These are phyloP conservation scores for Empidonax alnorum DNA, from an alignment of 2,113 vertebrate species.

Conservation along the genomic window DNA sequence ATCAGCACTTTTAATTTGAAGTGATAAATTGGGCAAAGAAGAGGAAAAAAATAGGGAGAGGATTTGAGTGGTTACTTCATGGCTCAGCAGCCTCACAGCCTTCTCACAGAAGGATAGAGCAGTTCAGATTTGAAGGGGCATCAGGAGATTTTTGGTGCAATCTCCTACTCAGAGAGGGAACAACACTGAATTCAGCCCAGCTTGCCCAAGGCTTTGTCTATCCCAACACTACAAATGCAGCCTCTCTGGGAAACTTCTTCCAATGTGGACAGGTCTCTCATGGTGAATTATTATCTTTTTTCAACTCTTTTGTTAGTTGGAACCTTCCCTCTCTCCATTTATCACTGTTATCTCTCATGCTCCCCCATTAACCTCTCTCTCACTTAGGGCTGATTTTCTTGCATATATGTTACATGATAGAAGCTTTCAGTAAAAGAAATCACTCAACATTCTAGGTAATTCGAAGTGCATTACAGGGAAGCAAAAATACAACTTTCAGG, in stretches of 20 bases:
- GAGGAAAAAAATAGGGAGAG: not conserved
- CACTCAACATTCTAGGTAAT: not conserved
- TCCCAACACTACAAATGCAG: not conserved
- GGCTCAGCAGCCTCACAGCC: not conserved
- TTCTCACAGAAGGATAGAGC: not conserved
- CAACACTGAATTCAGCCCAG: not conserved
- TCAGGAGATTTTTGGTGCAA: not conserved
- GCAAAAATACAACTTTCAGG: conserved; percentile 14
- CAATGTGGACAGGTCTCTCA: not conserved
- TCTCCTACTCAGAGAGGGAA: not conserved
- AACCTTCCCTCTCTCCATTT: not conserved
- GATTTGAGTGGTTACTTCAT: not conserved
- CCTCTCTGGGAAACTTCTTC: not conserved
- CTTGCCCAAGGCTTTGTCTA: not conserved
- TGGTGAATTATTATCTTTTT: not conserved
- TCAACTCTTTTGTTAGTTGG: not conserved
- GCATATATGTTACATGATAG: not conserved
- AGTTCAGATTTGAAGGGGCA: not conserved
- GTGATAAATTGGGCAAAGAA: not conserved
- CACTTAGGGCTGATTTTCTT: not conserved
- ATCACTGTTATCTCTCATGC: not conserved
- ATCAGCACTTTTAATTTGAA: not conserved
- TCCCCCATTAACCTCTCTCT: not conserved
- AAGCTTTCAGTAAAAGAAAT: not conserved
- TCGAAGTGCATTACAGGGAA: not conserved